Percentiles rank a stretch among this genome's conserved stretches.
Conservation (phyloP, 2,888 invertebrate species). For the Philereme vetulata region DNA sequence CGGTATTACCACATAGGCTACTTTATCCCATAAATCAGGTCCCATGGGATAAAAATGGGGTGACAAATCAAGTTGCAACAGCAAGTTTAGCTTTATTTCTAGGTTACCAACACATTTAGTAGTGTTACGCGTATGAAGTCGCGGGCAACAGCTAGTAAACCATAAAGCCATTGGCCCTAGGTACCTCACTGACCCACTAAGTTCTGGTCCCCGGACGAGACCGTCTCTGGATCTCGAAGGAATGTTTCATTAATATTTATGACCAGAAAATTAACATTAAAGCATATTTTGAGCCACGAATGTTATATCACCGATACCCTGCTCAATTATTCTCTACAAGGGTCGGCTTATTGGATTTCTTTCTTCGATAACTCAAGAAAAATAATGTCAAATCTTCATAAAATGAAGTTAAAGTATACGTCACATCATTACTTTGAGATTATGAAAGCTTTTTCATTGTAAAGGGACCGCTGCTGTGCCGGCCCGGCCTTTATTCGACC, state of each 20-base stretch:
- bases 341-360: constrained; percentile 44
- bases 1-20: too few relatives aligned
- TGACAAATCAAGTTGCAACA: too few relatives aligned
- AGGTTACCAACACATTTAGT: too few relatives aligned
- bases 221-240: constrained; percentile 46
- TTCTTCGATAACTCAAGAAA: constrained; percentile 36
- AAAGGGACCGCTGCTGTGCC: constrained; percentile 11
- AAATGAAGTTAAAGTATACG: constrained; percentile 31
- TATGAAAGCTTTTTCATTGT: constrained; percentile 32
- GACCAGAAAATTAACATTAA: constrained; percentile 77
- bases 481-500: constrained; percentile 32
- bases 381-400: constrained; percentile 28
- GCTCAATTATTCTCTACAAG: constrained; percentile 45
- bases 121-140: too few relatives aligned
- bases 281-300: constrained; percentile 68
- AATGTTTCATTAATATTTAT: constrained; percentile 79
- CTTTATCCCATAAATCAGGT: too few relatives aligned
- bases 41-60: too few relatives aligned
- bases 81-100: too few relatives aligned
- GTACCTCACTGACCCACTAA: constrained; percentile 52
- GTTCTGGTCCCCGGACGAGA: constrained; percentile 27
- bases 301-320: constrained; percentile 57
- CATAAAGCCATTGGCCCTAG: constrained; percentile 38
- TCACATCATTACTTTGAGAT: constrained; percentile 37
- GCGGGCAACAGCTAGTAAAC: too few relatives aligned